Evolutionary conservation across 2,113 vertebrate genomes (phyloP).

Genomic region (Brachirus orientalis): DNA sequence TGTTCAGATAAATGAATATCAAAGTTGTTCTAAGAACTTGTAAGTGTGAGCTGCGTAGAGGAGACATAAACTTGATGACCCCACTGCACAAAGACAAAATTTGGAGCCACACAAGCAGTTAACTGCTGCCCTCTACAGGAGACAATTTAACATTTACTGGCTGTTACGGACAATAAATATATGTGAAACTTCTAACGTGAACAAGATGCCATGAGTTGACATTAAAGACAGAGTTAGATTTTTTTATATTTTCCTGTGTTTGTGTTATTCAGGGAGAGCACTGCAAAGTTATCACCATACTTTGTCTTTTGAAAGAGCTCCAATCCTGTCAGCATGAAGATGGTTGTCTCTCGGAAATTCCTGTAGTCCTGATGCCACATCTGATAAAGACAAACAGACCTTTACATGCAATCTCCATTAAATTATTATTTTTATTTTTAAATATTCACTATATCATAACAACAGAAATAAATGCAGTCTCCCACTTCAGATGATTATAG

Average conservation of each 20-base stretch:
- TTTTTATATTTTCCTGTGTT: too few relatives aligned
- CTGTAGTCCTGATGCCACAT: conserved; percentile 96
- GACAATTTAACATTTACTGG: background rate
- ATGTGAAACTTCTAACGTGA: background rate
- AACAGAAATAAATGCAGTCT: background rate
- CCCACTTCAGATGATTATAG: conserved; percentile 3
- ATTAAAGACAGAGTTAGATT: too few relatives aligned
- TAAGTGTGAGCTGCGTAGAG: conserved; percentile 9
- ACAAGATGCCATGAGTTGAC: background rate
- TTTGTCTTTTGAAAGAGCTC: conserved; percentile 94
- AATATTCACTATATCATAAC: background rate
- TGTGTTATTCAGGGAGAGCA: background rate
- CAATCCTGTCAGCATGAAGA: conserved; percentile 93
- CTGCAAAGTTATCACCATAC: conserved; percentile 73
- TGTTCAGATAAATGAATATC: conserved; percentile 22
- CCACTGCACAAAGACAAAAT: conserved; percentile 25
- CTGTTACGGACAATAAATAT: background rate
- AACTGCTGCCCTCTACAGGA: conserved; percentile 75
- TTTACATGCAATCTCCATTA: too few relatives aligned
- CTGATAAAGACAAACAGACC: conserved; percentile 70
- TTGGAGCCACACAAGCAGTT: background rate
- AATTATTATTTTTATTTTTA: too few relatives aligned
- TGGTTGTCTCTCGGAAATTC: conserved; percentile 92
- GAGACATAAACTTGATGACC: conserved; percentile 50
- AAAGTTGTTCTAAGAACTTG: conserved; percentile 26